Base-by-base conservation (phyloP, 2,888 invertebrate genomes). In the Tholera decimalis region DNA sequence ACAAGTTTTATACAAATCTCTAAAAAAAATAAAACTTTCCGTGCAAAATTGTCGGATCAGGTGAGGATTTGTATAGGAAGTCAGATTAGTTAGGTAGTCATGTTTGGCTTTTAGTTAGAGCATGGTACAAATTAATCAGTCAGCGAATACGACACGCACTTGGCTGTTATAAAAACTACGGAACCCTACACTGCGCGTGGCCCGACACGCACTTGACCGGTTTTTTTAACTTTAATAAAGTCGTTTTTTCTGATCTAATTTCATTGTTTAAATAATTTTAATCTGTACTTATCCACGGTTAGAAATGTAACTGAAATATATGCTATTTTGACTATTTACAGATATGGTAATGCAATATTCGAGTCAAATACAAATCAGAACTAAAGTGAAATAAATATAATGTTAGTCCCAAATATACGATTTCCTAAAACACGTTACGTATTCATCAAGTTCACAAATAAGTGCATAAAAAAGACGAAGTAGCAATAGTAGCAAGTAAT, bases 371-470 rank as follows among this genome's bases (percentile, higher is more conserved):
- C 0, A 24, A 33, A 8, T n/a, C 13, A 22, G 0, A 26, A 24
- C 5, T 8, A 28, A 44, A 22, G 15, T 44, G 22, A 37, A 67
- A 51, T 26, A 44, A 66, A 66, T 30, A 30, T 63, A 22, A 24
- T 43, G 35, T 20, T 4, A 64, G 35, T 1, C 7, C 24, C 7
- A 55, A 37, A 69, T 35, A 70, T 35, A 24, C 1, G 1, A 6
- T 28, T 20, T 18, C 24, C 18, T 58, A 58, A 28, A 69, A 57
- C 46, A 33, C n/a, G 30, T 56, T 26, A 18, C 8, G 24, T 68
- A 24, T 46, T 69, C 22, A 33, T 33, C 33, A 50, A 9, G 20
- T 62, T 62, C 33, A 33, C 64, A 63, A 73, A 53, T 73, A 68
- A 53, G 24, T 47, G 22, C 9, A 53, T 57, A 53, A 66, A 49